Evolutionary conservation across 1,140 invertebrate species (phyloP).

Genomic region (fruit fly (Drosophila melanogaster)): DNA sequence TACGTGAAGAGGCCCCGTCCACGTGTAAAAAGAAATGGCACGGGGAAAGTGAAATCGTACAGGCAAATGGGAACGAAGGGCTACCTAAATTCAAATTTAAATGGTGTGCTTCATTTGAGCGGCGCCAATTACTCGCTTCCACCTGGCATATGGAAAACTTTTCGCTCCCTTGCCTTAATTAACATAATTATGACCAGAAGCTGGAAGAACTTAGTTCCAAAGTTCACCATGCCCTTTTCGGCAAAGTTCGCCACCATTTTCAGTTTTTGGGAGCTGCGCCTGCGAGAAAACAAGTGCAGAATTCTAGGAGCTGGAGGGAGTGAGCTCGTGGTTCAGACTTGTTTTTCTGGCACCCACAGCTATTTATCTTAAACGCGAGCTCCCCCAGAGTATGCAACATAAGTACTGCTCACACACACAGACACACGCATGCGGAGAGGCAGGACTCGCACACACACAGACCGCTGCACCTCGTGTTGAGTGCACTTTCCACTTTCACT

Average conservation of each 20-base stretch:
- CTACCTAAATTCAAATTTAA: conserved; percentile 80
- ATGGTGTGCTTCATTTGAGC: conserved; percentile 71
- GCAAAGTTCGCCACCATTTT: conserved; percentile 33
- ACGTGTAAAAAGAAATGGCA: conserved; percentile 11
- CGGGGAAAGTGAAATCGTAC: not conserved
- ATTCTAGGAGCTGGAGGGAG: not conserved
- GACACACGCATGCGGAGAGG: not conserved
- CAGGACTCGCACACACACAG: conserved; percentile 8
- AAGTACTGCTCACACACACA: conserved; percentile 52
- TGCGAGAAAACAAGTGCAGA: not conserved
- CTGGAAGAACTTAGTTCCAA: conserved; percentile 15
- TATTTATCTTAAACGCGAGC: conserved; percentile 73
- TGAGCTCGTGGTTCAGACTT: conserved; percentile 44
- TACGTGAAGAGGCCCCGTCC: conserved; percentile 22
- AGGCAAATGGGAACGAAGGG: conserved; percentile 16
- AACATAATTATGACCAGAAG: conserved; percentile 67
- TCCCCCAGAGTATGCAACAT: conserved; percentile 67
- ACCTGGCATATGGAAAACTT: conserved; percentile 47
- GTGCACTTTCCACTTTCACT: conserved; percentile 81
- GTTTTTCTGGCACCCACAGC: conserved; percentile 59
- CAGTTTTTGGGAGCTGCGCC: conserved; percentile 28
- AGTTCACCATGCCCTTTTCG: conserved; percentile 27
- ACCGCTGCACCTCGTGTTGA: conserved; percentile 47
- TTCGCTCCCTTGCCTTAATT: conserved; percentile 55
- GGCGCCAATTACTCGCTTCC: conserved; percentile 36